Percentiles rank a stretch among this genome's conserved stretches.
phyloP scores from a whole-genome alignment of 2,888 invertebrate species.

The Herminia tarsipennalis region DNA sequence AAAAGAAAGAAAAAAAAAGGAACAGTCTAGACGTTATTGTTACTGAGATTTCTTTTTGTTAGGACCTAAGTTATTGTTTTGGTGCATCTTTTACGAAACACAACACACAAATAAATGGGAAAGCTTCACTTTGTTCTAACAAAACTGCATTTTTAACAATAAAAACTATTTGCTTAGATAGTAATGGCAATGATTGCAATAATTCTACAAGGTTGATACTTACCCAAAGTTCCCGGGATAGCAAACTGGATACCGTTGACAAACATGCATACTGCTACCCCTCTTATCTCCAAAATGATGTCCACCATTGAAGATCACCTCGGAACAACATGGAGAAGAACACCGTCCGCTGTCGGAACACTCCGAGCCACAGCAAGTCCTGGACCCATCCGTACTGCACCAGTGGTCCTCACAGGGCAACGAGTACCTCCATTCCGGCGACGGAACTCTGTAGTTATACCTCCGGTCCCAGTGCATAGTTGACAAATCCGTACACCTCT shows the following conservation, averaged over 20 bases:
- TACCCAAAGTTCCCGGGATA: conserved; percentile 80
- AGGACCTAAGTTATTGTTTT: too few relatives aligned
- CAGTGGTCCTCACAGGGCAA: conserved; percentile 68
- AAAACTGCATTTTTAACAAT: too few relatives aligned
- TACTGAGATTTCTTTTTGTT: too few relatives aligned
- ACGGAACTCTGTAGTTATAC: conserved; percentile 54
- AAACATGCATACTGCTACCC: conserved; percentile 58
- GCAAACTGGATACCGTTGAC: conserved; percentile 65
- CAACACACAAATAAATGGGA: too few relatives aligned
- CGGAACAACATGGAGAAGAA: conserved; percentile 81
- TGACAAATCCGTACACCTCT: conserved; percentile 70
- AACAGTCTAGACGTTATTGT: too few relatives aligned
- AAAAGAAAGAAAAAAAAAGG: too few relatives aligned
- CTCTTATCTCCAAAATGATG: conserved; percentile 76
- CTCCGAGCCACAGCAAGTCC: conserved; percentile 68
- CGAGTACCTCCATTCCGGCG: conserved; percentile 72
- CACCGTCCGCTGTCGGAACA: conserved; percentile 77
- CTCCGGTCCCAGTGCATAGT: conserved; percentile 65
- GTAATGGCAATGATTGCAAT: too few relatives aligned
- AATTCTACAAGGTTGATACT: conserved; percentile 51
- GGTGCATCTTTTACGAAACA: too few relatives aligned
- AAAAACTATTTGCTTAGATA: too few relatives aligned
- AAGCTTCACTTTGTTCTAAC: too few relatives aligned
- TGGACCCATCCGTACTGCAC: conserved; percentile 63
- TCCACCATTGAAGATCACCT: conserved; percentile 83